phyloP scores from a whole-genome alignment of 2,888 invertebrate genomes.

The Chymomyza fuscimana region DNA sequence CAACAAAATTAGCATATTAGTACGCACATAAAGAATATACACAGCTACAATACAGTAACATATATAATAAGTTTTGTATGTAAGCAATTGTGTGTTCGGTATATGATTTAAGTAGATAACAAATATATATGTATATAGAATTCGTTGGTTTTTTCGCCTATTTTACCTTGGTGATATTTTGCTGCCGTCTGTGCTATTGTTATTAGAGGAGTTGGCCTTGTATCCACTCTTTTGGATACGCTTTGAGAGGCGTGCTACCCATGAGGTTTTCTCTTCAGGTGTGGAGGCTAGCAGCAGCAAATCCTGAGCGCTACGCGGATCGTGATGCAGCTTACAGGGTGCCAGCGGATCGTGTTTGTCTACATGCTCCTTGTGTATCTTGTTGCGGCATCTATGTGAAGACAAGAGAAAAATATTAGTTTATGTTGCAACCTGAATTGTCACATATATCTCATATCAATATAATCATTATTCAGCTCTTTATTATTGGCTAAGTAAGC shows the following conservation, averaged over 20 bases:
- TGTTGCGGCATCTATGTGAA: conserved; percentile 96
- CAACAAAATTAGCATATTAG: conserved; percentile 5
- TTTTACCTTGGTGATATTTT: conserved; percentile 88
- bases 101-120: neutral
- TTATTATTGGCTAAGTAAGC: too few relatives aligned
- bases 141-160: neutral
- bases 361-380: conserved; percentile 98
- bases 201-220: conserved; percentile 87
- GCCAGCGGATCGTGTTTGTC: conserved; percentile 90
- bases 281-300: conserved; percentile 92
- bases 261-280: conserved; percentile 93
- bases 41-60: neutral
- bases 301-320: conserved; percentile 96
- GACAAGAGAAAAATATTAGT: neutral
- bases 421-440: neutral
- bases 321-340: conserved; percentile 97
- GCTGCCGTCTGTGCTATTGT: conserved; percentile 82
- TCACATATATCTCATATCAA: too few relatives aligned
- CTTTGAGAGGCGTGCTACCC: conserved; percentile 94
- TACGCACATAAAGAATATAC: neutral
- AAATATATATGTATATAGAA: neutral
- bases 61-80: neutral
- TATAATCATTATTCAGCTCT: too few relatives aligned
- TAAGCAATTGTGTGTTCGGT: conserved; percentile 1
- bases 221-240: conserved; percentile 96